Evolutionary conservation across 2,888 invertebrate genomes (phyloP).

Genomic region (Eupsilia transversa): DNA sequence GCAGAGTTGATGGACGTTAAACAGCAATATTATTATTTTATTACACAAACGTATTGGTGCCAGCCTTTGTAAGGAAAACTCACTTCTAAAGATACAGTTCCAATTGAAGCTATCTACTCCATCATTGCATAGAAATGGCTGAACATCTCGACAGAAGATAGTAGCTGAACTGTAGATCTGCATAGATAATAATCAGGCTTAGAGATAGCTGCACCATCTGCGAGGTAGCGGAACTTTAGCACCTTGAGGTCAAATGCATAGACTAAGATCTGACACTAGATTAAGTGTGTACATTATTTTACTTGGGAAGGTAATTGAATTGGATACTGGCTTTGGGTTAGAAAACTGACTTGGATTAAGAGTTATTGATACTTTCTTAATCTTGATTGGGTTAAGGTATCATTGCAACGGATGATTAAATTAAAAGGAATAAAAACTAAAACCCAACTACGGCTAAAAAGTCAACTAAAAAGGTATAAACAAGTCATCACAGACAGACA

Average conservation of each 20-base stretch:
- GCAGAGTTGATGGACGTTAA: constrained; percentile 65
- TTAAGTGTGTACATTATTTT: constrained; percentile 33
- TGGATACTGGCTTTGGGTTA: constrained; percentile 2
- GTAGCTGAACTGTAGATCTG: constrained; percentile 15
- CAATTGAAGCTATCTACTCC: constrained; percentile 20
- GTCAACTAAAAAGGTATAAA: too few species aligned
- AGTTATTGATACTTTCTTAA: background rate
- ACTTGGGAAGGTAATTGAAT: constrained; percentile 40
- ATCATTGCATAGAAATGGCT: constrained; percentile 37
- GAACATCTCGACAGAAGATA: constrained; percentile 15
- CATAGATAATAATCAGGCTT: constrained; percentile 24
- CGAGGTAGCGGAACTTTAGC: constrained; percentile 47
- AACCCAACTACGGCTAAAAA: too few species aligned
- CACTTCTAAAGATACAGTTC: constrained; percentile 11
- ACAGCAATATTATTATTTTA: constrained; percentile 66
- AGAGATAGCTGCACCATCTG: constrained; percentile 22
- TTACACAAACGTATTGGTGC: constrained; percentile 51
- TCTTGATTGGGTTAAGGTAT: background rate
- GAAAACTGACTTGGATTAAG: background rate
- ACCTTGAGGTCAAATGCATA: constrained; percentile 54
- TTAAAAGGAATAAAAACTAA: background rate
- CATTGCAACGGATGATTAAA: background rate
- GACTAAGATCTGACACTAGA: constrained; percentile 47
- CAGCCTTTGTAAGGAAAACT: constrained; percentile 34
- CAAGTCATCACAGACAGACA: too few species aligned